phyloP scores from a whole-genome alignment of 2,113 vertebrate genomes.

The Gobius niger region DNA sequence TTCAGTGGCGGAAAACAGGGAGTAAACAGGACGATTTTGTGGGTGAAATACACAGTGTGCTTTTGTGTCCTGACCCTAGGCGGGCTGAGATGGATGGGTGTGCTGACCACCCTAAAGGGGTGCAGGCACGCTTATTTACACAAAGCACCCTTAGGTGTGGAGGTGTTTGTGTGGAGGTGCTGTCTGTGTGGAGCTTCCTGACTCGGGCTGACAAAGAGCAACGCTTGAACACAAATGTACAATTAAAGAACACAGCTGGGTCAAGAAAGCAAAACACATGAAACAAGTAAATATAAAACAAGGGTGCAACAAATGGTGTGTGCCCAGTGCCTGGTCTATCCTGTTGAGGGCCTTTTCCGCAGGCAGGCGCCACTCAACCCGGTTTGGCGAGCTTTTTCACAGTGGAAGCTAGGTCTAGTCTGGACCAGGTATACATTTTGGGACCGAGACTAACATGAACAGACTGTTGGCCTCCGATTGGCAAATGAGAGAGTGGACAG shows the following conservation, averaged over 20 bases:
- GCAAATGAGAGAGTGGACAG: too few species aligned
- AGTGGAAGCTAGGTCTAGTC: too few species aligned
- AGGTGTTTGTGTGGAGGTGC: slow-evolving; percentile 34
- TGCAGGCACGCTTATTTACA: slow-evolving; percentile 79
- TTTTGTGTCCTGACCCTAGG: slow-evolving; percentile 69
- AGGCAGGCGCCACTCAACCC: too few species aligned
- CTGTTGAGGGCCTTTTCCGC: too few species aligned
- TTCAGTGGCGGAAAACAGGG: slow-evolving; percentile 34
- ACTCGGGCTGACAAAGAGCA: slow-evolving; percentile 27
- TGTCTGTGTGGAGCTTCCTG: slow-evolving; percentile 35
- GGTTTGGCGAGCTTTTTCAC: too few species aligned
- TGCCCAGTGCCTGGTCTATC: too few species aligned
- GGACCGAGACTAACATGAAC: too few species aligned
- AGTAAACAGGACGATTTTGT: slow-evolving; percentile 24
- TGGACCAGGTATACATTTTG: too few species aligned
- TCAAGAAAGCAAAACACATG: too few species aligned
- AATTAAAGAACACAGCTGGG: neutral
- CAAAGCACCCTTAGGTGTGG: slow-evolving; percentile 77
- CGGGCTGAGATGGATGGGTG: slow-evolving; percentile 75
- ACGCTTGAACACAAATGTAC: slow-evolving; percentile 20
- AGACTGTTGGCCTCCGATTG: too few species aligned
- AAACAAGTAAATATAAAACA: too few species aligned
- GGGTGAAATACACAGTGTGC: slow-evolving; percentile 24
- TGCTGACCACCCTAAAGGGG: slow-evolving; percentile 68
- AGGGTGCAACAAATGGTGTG: too few species aligned